Conservation (phyloP, 1,140 invertebrate species). For the Meloidogyne exigua region DNA sequence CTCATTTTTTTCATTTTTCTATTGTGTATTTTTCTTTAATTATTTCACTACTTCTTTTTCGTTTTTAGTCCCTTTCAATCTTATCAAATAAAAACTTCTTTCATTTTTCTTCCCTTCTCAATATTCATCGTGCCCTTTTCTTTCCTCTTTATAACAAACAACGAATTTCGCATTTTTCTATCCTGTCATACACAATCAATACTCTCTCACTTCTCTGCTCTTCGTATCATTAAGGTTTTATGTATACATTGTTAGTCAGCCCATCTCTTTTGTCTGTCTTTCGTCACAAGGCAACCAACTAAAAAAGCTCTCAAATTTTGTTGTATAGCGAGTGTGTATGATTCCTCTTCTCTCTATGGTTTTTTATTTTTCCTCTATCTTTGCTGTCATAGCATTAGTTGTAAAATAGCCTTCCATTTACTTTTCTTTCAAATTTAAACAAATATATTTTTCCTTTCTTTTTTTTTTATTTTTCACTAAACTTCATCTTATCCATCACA, state of each 20-base stretch:
- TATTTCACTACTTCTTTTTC: background rate
- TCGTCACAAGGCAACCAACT: background rate
- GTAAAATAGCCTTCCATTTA: background rate
- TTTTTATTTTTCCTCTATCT: background rate
- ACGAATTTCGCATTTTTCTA: background rate
- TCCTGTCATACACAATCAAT: background rate
- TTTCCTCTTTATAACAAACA: background rate
- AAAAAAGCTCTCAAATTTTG: background rate
- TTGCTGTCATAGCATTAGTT: background rate
- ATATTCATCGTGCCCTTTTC: slow-evolving; percentile 1
- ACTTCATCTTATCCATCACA: background rate
- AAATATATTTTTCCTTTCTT: background rate
- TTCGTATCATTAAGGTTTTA: background rate
- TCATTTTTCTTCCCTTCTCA: background rate
- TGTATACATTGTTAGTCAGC: slow-evolving; percentile 1
- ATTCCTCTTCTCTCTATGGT: background rate
- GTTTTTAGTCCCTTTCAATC: slow-evolving; percentile 10
- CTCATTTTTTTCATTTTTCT: background rate
- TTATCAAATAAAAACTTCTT: background rate
- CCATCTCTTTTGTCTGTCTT: background rate
- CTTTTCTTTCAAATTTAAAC: background rate
- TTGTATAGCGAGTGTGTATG: background rate
- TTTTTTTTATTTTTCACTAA: background rate
- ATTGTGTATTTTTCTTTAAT: background rate
- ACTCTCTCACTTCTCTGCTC: background rate